These are phyloP conservation scores for Platalea minor DNA, from an alignment of 2,797 vertebrate genomes.

Conservation along the genomic window DNA sequence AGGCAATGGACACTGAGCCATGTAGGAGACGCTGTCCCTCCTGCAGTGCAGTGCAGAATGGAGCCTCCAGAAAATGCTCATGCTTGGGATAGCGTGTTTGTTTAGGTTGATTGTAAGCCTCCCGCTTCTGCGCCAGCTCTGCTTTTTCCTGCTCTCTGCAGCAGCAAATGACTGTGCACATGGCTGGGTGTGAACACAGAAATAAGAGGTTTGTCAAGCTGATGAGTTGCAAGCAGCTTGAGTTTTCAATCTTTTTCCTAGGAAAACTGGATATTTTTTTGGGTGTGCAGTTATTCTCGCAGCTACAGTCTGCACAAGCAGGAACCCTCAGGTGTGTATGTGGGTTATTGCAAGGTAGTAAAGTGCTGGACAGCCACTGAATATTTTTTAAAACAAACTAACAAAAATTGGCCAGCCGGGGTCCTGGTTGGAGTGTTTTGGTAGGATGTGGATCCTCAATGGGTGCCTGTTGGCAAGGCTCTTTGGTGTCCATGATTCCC, in stretches of 20 bases:
- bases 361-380: not conserved
- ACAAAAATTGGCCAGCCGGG: not conserved
- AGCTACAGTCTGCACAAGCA: not conserved
- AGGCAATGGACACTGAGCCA: accelerated
- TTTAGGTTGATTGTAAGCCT: not conserved
- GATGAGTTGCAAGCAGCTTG: not conserved
- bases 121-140: not conserved
- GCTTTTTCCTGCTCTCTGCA: not conserved
- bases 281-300: not conserved
- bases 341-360: not conserved
- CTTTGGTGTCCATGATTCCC: not conserved
- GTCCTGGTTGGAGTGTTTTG: not conserved
- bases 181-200: not conserved
- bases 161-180: not conserved
- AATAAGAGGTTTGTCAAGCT: not conserved
- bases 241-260: not conserved
- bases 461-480: not conserved
- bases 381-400: not conserved
- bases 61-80: not conserved
- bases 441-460: not conserved
- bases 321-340: not conserved
- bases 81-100: accelerated
- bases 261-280: not conserved
- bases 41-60: not conserved
- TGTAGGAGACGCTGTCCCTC: accelerated